Evolutionary conservation across 1,140 invertebrate genomes (phyloP), one percentile per base, ranked within the genome.

Genomic region (Drosophila funebris): DNA sequence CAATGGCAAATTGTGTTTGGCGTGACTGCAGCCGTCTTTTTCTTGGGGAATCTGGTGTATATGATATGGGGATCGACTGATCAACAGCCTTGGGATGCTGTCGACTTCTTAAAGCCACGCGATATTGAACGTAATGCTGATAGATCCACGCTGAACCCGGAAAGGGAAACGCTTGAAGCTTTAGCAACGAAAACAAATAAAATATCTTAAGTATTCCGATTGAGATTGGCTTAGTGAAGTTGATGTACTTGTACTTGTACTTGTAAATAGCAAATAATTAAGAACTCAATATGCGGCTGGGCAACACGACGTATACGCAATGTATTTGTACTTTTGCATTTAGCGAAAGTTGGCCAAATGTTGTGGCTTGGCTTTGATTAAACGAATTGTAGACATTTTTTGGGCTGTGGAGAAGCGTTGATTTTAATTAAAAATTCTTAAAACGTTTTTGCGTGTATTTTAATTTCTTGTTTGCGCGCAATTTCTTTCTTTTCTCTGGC

Each of bases 1-100:
- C 92, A 93, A 77, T 97, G 96, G 96, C 93, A 94, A 70, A 94
- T 93, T 31, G 94, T 96, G 0, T 97, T 96, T 87, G 94, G 94
- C 75, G 92, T 96, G 14, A 93, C 95, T 3, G 93, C 95, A 13
- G 93, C 91, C 4, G 92, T 97, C 4, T 95, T 96, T 64, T 92
- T 95, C 33, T 69, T 94, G 27, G 94, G 95, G 3, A 95, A 95
- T 66, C 79, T 95, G 1, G 91, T 95, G 29, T 97, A 95, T 78
- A 61, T 95, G 13, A 73, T 95, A 7, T 95, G 95, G 79, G 94
- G 94, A 4, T 93, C 93, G 0, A 93, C 93, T 0, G 91, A 93
- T 29, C 90, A 92, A 14, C 94, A 95, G 75, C 81, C 93, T 1
- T 96, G 95, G 95, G 95, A 96, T 74, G 93, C 94, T 8, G 48